These are phyloP conservation scores for Thereva nobilitata DNA, from an alignment of 2,888 invertebrate genomes.

Conservation along the genomic window DNA sequence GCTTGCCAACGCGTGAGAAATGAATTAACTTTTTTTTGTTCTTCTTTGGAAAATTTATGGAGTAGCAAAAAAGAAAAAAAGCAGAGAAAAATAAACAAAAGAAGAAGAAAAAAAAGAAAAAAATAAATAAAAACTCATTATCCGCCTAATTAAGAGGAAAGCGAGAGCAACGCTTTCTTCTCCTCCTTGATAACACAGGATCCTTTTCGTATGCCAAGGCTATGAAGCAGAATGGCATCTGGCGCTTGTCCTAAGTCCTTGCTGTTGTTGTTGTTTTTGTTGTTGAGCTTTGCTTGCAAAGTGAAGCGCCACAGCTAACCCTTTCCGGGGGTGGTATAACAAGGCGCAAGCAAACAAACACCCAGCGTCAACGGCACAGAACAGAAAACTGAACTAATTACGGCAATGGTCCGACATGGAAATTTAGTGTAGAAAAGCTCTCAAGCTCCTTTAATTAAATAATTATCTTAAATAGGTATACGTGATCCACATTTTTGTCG, in stretches of 20 bases:
- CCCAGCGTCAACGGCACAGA: constrained; percentile 5
- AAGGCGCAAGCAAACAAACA: background rate
- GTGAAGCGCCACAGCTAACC: no score
- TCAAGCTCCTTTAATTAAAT: constrained; percentile 26
- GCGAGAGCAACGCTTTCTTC: background rate
- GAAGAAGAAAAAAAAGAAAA: constrained; percentile 8
- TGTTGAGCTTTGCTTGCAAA: no score
- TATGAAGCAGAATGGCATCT: background rate
- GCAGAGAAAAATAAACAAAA: background rate
- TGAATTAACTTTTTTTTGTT: no score
- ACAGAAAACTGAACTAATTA: constrained; percentile 8
- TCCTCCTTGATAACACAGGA: no score
- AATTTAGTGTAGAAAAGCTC: constrained; percentile 20
- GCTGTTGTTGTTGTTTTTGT: no score
- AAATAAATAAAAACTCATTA: constrained; percentile 33
- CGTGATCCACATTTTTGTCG: constrained; percentile 34
- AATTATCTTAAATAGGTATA: constrained; percentile 32
- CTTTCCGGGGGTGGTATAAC: background rate
- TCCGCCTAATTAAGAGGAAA: constrained; percentile 23
- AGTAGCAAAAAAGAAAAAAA: constrained; percentile 1
- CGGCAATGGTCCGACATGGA: constrained; percentile 13
- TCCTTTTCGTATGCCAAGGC: background rate
- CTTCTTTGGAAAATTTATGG: no score
- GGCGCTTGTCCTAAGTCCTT: background rate
- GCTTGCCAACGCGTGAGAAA: no score